Evolutionary conservation across 2,888 invertebrate genomes (phyloP), one percentile per base, ranked within the genome.

Genomic region (Ramazzottius varieornatus): DNA sequence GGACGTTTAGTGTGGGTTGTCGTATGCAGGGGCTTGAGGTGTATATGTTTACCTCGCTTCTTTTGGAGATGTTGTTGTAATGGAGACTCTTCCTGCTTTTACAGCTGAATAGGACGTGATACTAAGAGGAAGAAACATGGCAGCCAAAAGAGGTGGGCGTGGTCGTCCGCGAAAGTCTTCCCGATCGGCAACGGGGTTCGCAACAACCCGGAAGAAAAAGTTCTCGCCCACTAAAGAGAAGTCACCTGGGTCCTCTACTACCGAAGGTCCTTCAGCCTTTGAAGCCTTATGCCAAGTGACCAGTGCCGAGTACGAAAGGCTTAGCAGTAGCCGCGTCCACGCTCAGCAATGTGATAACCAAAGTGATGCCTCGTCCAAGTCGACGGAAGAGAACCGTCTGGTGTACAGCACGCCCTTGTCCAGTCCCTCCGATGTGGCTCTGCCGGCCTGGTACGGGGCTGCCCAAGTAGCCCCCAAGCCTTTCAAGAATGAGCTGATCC

Each of bases 361-460:
- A 8, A 54, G 54, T 54, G 54, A 54, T 54, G 20, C 54, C n/a
- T 54, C 54, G 20, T 54, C 54, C 54, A 54, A 54, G 29, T 54
- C 54, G n/a, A 29, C 54, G 16, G 54, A 54, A 24, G 54, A 54
- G 54, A 54, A 54, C 54, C 54, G 54, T 8, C 20, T 16, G 20
- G n/a, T 54, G 16, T n/a, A n/a, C n/a, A n/a, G n/a, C n/a, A n/a
- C n/a, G n/a, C n/a, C n/a, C n/a, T 54, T 54, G 54, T 29, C 13
- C 4, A n/a, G 20, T 4, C 54, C 54, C 20, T 54, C 54, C 16
- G 54, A 54, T 29, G 54, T 54, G 16, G 4, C 13, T 4, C 54
- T 54, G 20, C 54, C 54, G 4, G 20, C 54, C 4, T 54, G 54
- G 54, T 54, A 54, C 29, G 54, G 54, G 20, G 29, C 54, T 4